These are phyloP conservation scores for Sepiola atlantica DNA, from an alignment of 2,888 invertebrate genomes.

Conservation along the genomic window DNA sequence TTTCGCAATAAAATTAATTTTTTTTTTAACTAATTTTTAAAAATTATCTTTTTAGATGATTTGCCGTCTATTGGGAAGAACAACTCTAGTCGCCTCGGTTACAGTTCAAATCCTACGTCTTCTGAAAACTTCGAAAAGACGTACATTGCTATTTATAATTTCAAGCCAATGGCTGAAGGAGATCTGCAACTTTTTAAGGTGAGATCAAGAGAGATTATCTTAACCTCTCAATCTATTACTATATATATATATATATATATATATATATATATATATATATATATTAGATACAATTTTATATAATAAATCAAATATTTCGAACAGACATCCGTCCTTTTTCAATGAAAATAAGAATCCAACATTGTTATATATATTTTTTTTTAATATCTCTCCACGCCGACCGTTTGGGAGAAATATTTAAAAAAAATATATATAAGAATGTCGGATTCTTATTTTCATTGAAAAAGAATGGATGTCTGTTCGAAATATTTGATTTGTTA, in stretches of 20 bases:
- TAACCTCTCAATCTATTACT: neutral
- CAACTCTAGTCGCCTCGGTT: neutral
- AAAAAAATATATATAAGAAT: too few species aligned
- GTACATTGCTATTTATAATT: slow-evolving; percentile 67
- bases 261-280: slow-evolving; percentile 20
- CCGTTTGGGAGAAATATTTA: too few species aligned
- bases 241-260: neutral
- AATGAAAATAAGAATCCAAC: too few species aligned
- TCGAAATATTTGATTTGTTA: too few species aligned
- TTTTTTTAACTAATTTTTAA: neutral
- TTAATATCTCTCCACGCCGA: too few species aligned
- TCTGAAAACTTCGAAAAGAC: slow-evolving; percentile 53
- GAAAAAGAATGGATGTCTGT: too few species aligned
- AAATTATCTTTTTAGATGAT: slow-evolving; percentile 6
- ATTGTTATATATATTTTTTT: too few species aligned
- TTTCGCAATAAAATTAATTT: neutral
- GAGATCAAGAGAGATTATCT: slow-evolving; percentile 47
- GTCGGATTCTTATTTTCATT: too few species aligned
- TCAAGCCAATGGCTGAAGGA: slow-evolving; percentile 64
- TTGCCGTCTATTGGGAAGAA: neutral
- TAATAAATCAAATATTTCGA: too few species aligned
- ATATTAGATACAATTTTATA: too few species aligned
- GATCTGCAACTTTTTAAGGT: slow-evolving; percentile 65
- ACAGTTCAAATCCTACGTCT: neutral
- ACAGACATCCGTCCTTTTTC: too few species aligned